Base-by-base conservation (phyloP, 53 echinoderm and acorn worm genomes). In the Apostichopus leukothele region DNA sequence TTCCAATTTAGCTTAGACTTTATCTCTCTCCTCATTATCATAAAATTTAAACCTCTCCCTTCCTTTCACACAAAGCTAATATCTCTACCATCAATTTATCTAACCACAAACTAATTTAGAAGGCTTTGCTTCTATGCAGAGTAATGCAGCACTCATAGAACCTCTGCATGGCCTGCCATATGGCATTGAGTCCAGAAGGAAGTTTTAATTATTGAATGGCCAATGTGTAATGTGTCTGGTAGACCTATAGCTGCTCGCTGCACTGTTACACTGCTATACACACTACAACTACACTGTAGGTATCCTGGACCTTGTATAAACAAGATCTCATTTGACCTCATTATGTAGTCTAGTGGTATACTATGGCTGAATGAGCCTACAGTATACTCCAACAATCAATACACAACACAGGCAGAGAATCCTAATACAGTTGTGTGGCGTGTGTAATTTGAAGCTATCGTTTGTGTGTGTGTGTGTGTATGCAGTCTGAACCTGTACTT, bases 41-140 rank as follows among this genome's bases (percentile, higher is more conserved):
- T 79, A 79, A 79, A 79, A 52, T 79, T n/a, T 79, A 7, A 27
- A 51, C 79, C 53, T 79, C 51, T 53, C 53, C 53, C 79, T 79
- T 50, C 75, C 22, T 23, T 76, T 26, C 12, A 18, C 55, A 23
- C 20, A 54, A 54, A 18, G 19, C 55, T 50, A 81, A 21, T 50
- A 81, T 54, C 22, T 19, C 20, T 10, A 81, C 81, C 59, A 81
- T 81, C 81, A 81, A 81, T 81, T 81, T 81, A 79, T 79, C 79
- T 79, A 81, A 81, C 81, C 81, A 81, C 81, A 81, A 81, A 81
- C 81, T 81, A 81, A 81, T 81, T 81, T 55, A 54, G 60, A n/a
- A n/a, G 5, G 16, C 71, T 71, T 71, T 13, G 71, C 71, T 9
- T 21, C 51, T 54, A 54, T 55, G 59, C 9, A 54, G 21, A 81